Conservation (phyloP, 1,140 invertebrate species). For the Saxidomus purpurata region DNA sequence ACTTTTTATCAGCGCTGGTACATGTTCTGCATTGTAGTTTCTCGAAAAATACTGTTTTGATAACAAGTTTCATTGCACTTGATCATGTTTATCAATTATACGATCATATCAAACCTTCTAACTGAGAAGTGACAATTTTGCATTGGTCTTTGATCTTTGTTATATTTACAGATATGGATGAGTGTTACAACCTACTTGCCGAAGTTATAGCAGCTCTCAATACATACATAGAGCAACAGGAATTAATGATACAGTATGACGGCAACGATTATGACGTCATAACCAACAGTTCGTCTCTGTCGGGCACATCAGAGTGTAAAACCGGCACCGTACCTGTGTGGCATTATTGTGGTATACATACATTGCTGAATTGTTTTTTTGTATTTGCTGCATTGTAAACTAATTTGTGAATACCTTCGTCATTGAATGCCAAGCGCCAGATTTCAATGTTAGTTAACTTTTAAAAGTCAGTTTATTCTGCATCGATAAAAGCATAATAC, state of each 20-base stretch:
- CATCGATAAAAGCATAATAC: not conserved
- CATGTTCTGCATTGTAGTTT: not conserved
- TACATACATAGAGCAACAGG: not conserved
- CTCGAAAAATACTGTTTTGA: too few species aligned
- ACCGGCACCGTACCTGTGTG: not conserved
- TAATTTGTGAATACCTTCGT: not conserved
- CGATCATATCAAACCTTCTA: not conserved
- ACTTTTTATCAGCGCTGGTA: not conserved
- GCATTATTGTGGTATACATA: slow-evolving; percentile 14
- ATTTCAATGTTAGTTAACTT: not conserved
- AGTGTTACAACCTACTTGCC: not conserved
- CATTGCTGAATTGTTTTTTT: not conserved
- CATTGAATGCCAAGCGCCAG: not conserved
- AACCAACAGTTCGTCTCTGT: not conserved
- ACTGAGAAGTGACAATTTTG: not conserved
- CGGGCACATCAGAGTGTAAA: not conserved
- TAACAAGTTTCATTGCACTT: not conserved
- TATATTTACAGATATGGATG: not conserved
- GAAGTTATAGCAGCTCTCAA: not conserved
- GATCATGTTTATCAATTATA: not conserved
- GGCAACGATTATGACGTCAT: not conserved
- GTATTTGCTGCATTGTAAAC: not conserved
- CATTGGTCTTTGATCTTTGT: too few species aligned
- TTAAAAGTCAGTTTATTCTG: not conserved
- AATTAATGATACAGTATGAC: not conserved